A percentile compares a stretch with the other conserved stretches of the same genome.
phyloP scores from a whole-genome alignment of 2,888 invertebrate genomes.

The Apoderus coryli region DNA sequence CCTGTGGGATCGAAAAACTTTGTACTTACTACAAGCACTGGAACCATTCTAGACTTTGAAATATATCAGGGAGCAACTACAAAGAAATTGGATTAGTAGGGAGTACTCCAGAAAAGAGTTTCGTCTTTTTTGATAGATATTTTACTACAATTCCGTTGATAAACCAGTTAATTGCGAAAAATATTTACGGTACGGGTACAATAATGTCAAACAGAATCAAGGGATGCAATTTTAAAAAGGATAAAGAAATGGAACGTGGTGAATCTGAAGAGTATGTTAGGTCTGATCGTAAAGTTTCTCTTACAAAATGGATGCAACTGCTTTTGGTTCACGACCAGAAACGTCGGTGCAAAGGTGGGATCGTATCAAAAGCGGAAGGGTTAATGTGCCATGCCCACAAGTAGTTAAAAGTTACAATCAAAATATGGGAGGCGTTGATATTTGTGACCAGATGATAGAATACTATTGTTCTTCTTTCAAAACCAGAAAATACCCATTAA shows the following conservation, averaged over 20 bases:
- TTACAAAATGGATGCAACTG: slow-evolving; percentile 20
- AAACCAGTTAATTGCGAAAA: too few species aligned
- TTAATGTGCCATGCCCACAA: slow-evolving; percentile 19
- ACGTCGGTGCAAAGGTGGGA: slow-evolving; percentile 15
- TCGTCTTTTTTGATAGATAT: too few species aligned
- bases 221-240: slow-evolving; percentile 16
- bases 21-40: slow-evolving; percentile 20
- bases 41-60: slow-evolving; percentile 20
- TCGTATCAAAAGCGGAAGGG: slow-evolving; percentile 7
- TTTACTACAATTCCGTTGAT: too few species aligned
- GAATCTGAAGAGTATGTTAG: slow-evolving; percentile 17
- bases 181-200: slow-evolving; percentile 6
- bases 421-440: slow-evolving; percentile 23
- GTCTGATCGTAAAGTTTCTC: slow-evolving; percentile 16
- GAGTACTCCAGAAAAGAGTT: too few species aligned
- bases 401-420: slow-evolving; percentile 22
- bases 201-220: slow-evolving; percentile 11
- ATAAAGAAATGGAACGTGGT: slow-evolving; percentile 16
- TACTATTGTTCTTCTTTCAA: slow-evolving; percentile 20
- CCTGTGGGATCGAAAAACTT: slow-evolving; percentile 26
- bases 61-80: slow-evolving; percentile 23
- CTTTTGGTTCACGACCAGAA: slow-evolving; percentile 19
- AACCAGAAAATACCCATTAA: slow-evolving; percentile 23
- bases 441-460: slow-evolving; percentile 22
- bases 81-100: too few species aligned